Conservation (phyloP, 2,797 vertebrate genomes). For the Ctenochaetus hawaiiensis region DNA sequence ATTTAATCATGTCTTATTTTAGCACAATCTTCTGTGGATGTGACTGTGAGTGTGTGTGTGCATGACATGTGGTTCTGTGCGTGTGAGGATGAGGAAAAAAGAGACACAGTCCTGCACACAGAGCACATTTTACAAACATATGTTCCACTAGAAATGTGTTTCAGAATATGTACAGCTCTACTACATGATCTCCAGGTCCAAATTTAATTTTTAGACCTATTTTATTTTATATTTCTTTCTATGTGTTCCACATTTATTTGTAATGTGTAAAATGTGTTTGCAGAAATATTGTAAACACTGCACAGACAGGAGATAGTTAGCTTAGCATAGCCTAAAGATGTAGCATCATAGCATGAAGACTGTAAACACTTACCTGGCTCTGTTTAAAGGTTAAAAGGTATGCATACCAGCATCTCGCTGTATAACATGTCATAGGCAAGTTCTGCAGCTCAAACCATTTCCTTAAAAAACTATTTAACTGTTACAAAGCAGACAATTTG, state of each 20-base stretch:
- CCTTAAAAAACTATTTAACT: no score
- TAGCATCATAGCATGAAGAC: background rate
- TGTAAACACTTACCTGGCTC: background rate
- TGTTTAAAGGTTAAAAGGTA: no score
- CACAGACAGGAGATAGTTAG: background rate
- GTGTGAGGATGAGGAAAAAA: background rate
- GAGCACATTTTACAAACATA: no score
- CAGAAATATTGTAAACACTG: background rate
- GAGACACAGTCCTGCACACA: background rate
- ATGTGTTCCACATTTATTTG: no score
- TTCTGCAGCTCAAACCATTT: no score
- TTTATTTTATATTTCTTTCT: no score
- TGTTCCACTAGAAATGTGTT: no score
- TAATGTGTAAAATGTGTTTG: no score
- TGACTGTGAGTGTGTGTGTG: background rate
- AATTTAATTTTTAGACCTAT: no score
- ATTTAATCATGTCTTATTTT: conserved; percentile 27
- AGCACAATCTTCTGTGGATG: conserved; percentile 28
- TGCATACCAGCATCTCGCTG: background rate
- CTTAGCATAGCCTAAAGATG: background rate
- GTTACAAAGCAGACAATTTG: no score
- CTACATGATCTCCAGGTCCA: no score
- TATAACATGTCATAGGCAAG: background rate
- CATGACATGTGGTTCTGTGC: background rate
- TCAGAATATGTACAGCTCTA: no score